phyloP scores from a whole-genome alignment of 2,797 vertebrate genomes.

The Lerista edwardsae region DNA sequence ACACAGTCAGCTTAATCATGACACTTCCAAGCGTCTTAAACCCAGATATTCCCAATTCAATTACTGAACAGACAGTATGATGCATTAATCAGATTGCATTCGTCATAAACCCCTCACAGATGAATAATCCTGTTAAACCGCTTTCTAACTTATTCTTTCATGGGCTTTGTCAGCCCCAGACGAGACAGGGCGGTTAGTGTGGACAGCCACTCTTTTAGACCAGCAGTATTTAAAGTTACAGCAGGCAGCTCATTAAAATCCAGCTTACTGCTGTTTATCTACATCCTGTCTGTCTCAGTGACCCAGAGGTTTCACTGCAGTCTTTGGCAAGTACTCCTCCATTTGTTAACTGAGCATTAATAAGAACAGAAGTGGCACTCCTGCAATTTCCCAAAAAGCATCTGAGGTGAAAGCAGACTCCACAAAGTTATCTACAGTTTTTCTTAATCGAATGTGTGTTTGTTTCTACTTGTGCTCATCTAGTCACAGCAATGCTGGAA shows the following conservation, averaged over 20 bases:
- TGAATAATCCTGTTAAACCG: neutral
- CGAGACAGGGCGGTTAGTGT: neutral
- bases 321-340: slow-evolving; percentile 34
- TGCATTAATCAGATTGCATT: slow-evolving; percentile 35
- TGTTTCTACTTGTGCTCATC: neutral
- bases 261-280: slow-evolving; percentile 13
- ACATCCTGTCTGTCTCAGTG: slow-evolving; percentile 16
- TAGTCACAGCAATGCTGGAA: neutral
- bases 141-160: neutral
- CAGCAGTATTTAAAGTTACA: neutral
- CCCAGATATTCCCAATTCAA: slow-evolving; percentile 27
- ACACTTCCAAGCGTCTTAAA: slow-evolving; percentile 38
- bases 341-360: slow-evolving; percentile 27
- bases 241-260: slow-evolving; percentile 10
- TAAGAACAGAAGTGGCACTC: neutral
- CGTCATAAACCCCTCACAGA: neutral
- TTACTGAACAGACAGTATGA: slow-evolving; percentile 20
- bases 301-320: slow-evolving; percentile 23
- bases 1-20: slow-evolving; percentile 7
- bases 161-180: neutral
- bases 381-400: slow-evolving; percentile 2
- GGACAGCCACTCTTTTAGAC: neutral
- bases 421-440: neutral
- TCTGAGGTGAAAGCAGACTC: slow-evolving; percentile 20
- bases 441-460: neutral